Evolutionary conservation across 2,797 vertebrate species (phyloP).

Genomic region (Uromys caudimaculatus): DNA sequence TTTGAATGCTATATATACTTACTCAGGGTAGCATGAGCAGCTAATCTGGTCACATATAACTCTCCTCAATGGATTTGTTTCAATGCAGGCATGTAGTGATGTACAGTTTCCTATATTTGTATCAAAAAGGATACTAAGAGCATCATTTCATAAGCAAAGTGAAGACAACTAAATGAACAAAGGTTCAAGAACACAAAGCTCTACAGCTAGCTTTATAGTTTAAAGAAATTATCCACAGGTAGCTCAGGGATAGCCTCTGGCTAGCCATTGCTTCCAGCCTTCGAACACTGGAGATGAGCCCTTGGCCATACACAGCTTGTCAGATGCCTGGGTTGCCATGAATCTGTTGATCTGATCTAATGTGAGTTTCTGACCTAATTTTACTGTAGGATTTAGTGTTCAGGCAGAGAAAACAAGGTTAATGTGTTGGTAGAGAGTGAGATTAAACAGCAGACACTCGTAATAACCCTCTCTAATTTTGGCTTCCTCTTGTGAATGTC

Average conservation of each 20-base stretch:
- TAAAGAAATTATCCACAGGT: not conserved
- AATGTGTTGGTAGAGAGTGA: slow-evolving; percentile 82
- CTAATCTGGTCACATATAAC: not conserved
- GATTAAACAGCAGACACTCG: slow-evolving; percentile 79
- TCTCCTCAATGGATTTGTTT: slow-evolving; percentile 18
- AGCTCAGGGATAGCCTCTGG: not conserved
- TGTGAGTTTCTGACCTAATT: slow-evolving; percentile 90
- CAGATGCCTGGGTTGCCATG: slow-evolving; percentile 78
- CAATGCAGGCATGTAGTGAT: not conserved
- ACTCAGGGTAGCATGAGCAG: not conserved
- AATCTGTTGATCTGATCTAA: slow-evolving; percentile 86
- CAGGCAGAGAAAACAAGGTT: slow-evolving; percentile 86
- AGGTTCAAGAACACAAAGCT: not conserved
- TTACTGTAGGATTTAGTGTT: slow-evolving; percentile 78
- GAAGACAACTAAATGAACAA: slow-evolving; percentile 9
- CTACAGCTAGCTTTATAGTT: not conserved
- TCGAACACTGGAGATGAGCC: not conserved
- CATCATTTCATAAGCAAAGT: not conserved
- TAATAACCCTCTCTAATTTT: slow-evolving; percentile 65
- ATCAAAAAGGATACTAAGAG: not conserved
- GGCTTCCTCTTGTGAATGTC: slow-evolving; percentile 61
- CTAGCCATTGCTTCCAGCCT: not conserved
- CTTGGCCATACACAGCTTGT: slow-evolving; percentile 57
- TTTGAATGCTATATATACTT: not conserved
- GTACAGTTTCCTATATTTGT: not conserved